Conservation (phyloP, 2,888 invertebrate species). For the Elysia crispata region DNA sequence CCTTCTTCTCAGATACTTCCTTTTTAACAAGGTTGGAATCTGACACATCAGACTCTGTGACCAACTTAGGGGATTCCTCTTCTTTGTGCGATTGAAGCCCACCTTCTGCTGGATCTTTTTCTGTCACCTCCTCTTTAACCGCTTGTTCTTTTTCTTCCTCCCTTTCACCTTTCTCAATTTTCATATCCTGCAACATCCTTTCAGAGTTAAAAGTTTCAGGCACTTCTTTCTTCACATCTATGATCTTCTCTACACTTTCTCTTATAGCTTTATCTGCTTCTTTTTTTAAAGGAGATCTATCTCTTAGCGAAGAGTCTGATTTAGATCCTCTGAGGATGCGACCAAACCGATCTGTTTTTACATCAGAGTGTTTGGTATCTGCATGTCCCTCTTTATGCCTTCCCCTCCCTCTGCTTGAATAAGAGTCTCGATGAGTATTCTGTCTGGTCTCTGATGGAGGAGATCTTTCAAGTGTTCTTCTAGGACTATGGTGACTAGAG, state of each 20-base stretch:
- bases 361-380: slow-evolving; percentile 38
- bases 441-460: slow-evolving; percentile 30
- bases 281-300: slow-evolving; percentile 32
- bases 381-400: slow-evolving; percentile 17
- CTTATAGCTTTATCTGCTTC: slow-evolving; percentile 7
- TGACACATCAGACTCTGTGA: background rate
- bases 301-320: slow-evolving; percentile 33
- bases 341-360: slow-evolving; percentile 48
- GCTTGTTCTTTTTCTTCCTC: too few relatives aligned
- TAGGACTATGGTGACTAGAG: slow-evolving; percentile 12
- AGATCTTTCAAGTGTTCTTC: slow-evolving; percentile 23
- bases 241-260: background rate
- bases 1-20: slow-evolving; percentile 20
- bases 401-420: slow-evolving; percentile 18
- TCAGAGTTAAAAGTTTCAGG: too few relatives aligned
- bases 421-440: background rate
- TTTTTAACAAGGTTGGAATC: background rate
- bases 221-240: background rate
- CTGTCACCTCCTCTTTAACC: too few relatives aligned
- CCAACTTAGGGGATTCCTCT: background rate
- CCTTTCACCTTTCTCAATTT: too few relatives aligned
- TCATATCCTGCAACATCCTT: too few relatives aligned
- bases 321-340: slow-evolving; percentile 25
- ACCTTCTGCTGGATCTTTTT: too few relatives aligned
- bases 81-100: too few relatives aligned